Conservation (phyloP, 2,888 invertebrate species). For the Andrena dorsata region DNA sequence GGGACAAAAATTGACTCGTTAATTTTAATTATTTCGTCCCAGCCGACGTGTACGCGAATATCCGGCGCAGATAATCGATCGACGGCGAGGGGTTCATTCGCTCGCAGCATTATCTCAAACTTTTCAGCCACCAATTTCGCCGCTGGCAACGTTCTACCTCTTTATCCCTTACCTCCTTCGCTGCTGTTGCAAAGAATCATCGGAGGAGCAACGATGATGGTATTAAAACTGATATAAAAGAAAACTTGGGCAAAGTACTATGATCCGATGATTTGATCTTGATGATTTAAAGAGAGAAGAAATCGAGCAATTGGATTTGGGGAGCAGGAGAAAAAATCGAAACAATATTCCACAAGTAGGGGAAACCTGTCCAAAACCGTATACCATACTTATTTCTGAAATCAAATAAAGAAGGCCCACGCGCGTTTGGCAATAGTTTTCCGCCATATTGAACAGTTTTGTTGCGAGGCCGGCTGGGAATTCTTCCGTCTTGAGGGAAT, state of each 20-base stretch:
- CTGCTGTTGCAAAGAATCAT: neutral
- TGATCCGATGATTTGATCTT: neutral
- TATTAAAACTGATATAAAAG: neutral
- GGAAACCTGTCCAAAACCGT: too few relatives aligned
- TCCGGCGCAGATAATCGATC: slow-evolving; percentile 53
- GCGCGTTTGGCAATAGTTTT: too few relatives aligned
- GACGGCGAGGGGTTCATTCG: slow-evolving; percentile 57
- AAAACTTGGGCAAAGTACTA: neutral
- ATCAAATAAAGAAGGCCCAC: too few relatives aligned
- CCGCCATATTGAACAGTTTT: too few relatives aligned
- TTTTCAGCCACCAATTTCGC: slow-evolving; percentile 40
- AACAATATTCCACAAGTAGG: too few relatives aligned
- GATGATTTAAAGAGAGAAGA: neutral
- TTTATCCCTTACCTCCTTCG: neutral
- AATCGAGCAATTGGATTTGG: neutral
- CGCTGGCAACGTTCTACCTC: neutral
- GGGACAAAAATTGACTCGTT: slow-evolving; percentile 67
- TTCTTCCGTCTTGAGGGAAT: too few relatives aligned
- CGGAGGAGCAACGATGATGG: neutral
- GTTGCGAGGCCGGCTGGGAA: too few relatives aligned
- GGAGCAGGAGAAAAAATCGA: too few relatives aligned
- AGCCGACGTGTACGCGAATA: slow-evolving; percentile 42
- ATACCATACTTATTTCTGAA: too few relatives aligned
- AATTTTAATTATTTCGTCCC: slow-evolving; percentile 66
- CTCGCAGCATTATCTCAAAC: slow-evolving; percentile 41